Evolutionary conservation across 2,797 vertebrate species (phyloP).

Genomic region (Myoxocephalus aenaeus): DNA sequence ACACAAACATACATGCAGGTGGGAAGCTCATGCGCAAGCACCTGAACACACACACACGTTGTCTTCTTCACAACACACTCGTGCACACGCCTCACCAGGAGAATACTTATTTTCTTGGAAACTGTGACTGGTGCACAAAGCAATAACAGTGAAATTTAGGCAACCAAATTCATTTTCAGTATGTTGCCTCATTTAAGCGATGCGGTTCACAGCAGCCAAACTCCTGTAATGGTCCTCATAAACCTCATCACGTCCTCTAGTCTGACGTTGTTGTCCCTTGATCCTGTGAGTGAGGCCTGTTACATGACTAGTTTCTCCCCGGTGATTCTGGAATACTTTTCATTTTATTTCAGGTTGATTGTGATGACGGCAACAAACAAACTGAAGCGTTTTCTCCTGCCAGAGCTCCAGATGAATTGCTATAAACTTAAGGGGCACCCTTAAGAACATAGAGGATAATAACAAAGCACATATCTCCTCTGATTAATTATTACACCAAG

Average conservation of each 20-base stretch:
- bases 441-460: neutral
- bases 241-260: conserved; percentile 31
- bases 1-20: conserved; percentile 63
- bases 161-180: conserved; percentile 75
- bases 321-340: conserved; percentile 1
- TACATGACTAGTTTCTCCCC: neutral
- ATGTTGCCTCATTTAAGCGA: conserved; percentile 68
- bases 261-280: conserved; percentile 22
- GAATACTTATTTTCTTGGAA: conserved; percentile 85
- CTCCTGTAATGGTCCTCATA: conserved; percentile 63
- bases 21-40: conserved; percentile 36
- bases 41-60: conserved; percentile 43
- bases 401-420: neutral
- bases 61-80: conserved; percentile 13
- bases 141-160: conserved; percentile 77
- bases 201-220: conserved; percentile 56
- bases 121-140: conserved; percentile 76
- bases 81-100: conserved; percentile 55
- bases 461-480: neutral
- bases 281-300: conserved; percentile 12
- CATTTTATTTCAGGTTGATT: conserved; percentile 7
- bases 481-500: neutral
- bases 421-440: neutral
- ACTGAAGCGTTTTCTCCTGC: neutral
- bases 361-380: neutral